Conservation (phyloP, 2,888 invertebrate genomes). For the Nephrocerus scutellatus region DNA sequence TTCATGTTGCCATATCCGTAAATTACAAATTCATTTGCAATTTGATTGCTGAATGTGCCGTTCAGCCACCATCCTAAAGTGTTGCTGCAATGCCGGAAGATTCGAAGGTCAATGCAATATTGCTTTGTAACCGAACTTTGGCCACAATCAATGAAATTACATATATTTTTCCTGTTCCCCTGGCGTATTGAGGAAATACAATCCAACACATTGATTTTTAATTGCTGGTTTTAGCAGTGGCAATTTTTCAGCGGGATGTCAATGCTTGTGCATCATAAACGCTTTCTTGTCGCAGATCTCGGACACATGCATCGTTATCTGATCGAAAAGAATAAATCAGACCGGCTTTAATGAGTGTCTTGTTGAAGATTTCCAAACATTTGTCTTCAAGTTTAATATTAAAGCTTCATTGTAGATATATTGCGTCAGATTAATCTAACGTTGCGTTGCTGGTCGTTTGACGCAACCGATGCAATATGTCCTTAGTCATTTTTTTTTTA, state of each 20-base stretch:
- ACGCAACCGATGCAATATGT: too few relatives aligned
- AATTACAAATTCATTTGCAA: not conserved
- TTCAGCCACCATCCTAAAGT: slow-evolving; percentile 7
- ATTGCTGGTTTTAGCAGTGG: slow-evolving; percentile 1
- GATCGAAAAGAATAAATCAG: slow-evolving; percentile 5
- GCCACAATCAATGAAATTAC: slow-evolving; percentile 9
- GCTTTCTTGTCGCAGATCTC: slow-evolving; percentile 3
- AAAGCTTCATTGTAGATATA: slow-evolving; percentile 8
- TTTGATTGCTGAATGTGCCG: slow-evolving; percentile 9
- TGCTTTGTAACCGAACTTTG: slow-evolving; percentile 9
- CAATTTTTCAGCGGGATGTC: not conserved
- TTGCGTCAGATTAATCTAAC: slow-evolving; percentile 1
- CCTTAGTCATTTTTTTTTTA: too few relatives aligned
- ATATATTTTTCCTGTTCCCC: slow-evolving; percentile 8
- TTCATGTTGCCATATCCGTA: slow-evolving; percentile 1
- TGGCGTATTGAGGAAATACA: slow-evolving; percentile 7
- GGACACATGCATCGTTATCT: not conserved
- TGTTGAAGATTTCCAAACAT: slow-evolving; percentile 7
- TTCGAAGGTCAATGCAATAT: slow-evolving; percentile 11
- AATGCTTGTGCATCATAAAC: slow-evolving; percentile 1
- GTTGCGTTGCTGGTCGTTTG: too few relatives aligned
- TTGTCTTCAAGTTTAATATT: slow-evolving; percentile 6
- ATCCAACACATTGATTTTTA: slow-evolving; percentile 8
- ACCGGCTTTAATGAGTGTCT: slow-evolving; percentile 1
- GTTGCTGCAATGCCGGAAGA: slow-evolving; percentile 13